phyloP scores from a whole-genome alignment of 2,113 vertebrate species.

The Hirundichthys speculiger region DNA sequence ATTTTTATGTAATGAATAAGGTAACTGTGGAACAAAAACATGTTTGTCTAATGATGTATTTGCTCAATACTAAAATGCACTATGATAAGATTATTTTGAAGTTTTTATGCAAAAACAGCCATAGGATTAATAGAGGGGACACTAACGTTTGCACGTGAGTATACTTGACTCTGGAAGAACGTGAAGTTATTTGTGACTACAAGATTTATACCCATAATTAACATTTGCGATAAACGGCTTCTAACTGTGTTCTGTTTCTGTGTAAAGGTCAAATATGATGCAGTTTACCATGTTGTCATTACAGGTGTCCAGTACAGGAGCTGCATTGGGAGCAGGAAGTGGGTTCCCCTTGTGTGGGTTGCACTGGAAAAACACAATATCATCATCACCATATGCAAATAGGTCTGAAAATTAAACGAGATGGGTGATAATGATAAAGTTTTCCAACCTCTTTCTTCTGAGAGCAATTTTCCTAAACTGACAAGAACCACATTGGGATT shows the following conservation, averaged over 20 bases:
- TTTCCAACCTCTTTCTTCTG: constrained; percentile 67
- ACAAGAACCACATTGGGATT: constrained; percentile 80
- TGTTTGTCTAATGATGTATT: too few species aligned
- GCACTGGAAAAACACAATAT: constrained; percentile 55
- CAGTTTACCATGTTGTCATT: constrained; percentile 69
- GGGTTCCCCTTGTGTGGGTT: constrained; percentile 46
- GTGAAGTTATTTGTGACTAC: neutral
- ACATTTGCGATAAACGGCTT: too few species aligned
- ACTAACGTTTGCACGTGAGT: too few species aligned
- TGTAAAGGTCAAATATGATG: neutral
- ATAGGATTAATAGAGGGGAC: too few species aligned
- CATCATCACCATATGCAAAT: neutral
- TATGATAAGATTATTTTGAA: too few species aligned
- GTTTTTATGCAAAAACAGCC: too few species aligned
- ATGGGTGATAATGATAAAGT: constrained; percentile 8
- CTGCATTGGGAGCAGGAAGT: constrained; percentile 63
- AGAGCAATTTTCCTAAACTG: constrained; percentile 72
- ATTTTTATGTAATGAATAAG: neutral
- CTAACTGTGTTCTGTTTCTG: neutral
- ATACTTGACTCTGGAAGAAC: neutral
- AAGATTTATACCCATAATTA: too few species aligned
- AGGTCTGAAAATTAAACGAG: neutral
- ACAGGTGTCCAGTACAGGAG: constrained; percentile 60
- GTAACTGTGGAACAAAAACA: too few species aligned
- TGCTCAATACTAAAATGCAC: too few species aligned